A percentile compares a stretch with the other conserved stretches of the same genome.
phyloP scores from a whole-genome alignment of 2,888 invertebrate genomes.

The Trichogramma evanescens region DNA sequence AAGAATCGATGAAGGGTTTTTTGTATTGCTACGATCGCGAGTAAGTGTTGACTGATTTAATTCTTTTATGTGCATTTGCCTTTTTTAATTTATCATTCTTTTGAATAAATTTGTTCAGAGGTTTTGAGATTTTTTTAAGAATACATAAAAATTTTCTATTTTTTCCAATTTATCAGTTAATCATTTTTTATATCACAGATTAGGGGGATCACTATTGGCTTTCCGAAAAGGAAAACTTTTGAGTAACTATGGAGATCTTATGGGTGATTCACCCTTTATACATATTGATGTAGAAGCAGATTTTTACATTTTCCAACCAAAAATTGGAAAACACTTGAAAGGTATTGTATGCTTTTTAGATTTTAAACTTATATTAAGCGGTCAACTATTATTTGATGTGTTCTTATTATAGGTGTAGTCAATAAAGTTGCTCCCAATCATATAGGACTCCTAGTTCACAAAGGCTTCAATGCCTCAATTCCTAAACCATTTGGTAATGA shows the following conservation, averaged over 20 bases:
- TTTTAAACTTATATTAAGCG: slow-evolving; percentile 47
- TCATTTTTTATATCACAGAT: slow-evolving; percentile 44
- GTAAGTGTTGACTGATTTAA: slow-evolving; percentile 46
- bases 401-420: slow-evolving; percentile 50
- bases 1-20: slow-evolving; percentile 54
- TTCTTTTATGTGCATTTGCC: too few species aligned
- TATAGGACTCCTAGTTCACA: slow-evolving; percentile 62
- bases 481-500: slow-evolving; percentile 52
- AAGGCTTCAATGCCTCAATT: slow-evolving; percentile 65
- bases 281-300: slow-evolving; percentile 63
- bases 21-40: slow-evolving; percentile 58
- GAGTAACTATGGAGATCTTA: slow-evolving; percentile 54
- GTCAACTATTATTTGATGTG: not conserved
- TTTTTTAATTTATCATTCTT: not conserved
- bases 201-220: slow-evolving; percentile 61
- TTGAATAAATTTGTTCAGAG: not conserved
- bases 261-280: slow-evolving; percentile 58
- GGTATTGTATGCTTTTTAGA: slow-evolving; percentile 56
- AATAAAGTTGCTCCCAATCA: slow-evolving; percentile 63
- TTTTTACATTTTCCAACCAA: slow-evolving; percentile 63
- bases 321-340: slow-evolving; percentile 54
- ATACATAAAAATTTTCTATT: slow-evolving; percentile 1
- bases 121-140: not conserved
- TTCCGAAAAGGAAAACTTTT: slow-evolving; percentile 60
- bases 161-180: not conserved